Base-by-base conservation (phyloP, 1,140 invertebrate species). In the Drosophila ironensis region DNA sequence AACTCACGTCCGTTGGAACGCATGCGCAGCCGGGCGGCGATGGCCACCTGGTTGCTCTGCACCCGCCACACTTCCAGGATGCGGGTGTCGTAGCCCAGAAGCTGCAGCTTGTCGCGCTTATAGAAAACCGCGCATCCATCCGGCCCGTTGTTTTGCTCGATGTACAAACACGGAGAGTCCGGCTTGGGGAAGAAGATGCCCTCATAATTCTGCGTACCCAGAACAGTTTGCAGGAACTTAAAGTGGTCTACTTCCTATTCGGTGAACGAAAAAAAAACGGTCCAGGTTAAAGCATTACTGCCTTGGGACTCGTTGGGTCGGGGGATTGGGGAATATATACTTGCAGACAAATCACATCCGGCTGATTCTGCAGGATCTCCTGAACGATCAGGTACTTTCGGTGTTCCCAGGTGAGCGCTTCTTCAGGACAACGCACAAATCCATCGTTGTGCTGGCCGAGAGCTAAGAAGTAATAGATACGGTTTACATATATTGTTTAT, bases 91-190 rank as follows among this genome's bases (percentile, higher is more conserved):
- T 91, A 92, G 40, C 91, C 86, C 4, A 94, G 48, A 17, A 95
- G 86, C 53, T 94, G 92, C 51, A 95, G 93, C 87, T 93, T 93
- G 33, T 93, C 90, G 30, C 90, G 91, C 33, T 92, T 91, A 82
- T 93, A 95, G 88, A 96, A 96, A 16, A 96, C 91, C 1, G 95
- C 95, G 88, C 95, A 96, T 3, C 95, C 95, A 90, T 96, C 95
- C 0, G 95, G 95, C 1, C 95, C 95, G 68, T 94, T 94, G 77
- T 95, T 95, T 30, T 93, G 92, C 48, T 92, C 89, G 30, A 95
- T 92, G 70, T 95, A 95, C 11, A 95, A 89, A 88, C 95, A 96
- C 0, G 95, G 95, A 0, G 95, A 96, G 76, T 96, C 94, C 1
- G 95, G 95, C 89, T 96, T 96, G 0, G 94, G 94, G 72, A 93